Percentiles rank a stretch among this genome's conserved stretches.
Evolutionary conservation across 2,888 invertebrate genomes (phyloP).

Genomic region (Caenorhabditis imperialis): DNA sequence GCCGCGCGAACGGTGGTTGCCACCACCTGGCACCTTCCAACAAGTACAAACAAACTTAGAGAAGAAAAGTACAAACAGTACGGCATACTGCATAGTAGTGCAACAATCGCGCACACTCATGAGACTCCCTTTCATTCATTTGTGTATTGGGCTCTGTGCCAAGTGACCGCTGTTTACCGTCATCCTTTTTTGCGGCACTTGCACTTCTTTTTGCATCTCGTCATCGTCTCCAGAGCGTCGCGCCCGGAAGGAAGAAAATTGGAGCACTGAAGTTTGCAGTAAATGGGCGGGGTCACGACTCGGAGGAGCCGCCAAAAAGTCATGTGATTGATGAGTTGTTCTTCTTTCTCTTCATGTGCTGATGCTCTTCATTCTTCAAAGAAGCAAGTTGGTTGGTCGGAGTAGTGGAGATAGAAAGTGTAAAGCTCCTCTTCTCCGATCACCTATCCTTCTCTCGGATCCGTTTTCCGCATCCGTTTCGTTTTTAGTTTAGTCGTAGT

Average conservation of each 20-base stretch:
- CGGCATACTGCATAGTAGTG: conserved; percentile 37
- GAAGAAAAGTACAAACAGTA: conserved; percentile 44
- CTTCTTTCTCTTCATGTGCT: conserved; percentile 32
- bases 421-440: conserved; percentile 42
- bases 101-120: conserved; percentile 28
- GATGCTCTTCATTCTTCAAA: conserved; percentile 28
- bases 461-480: conserved; percentile 25
- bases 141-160: conserved; percentile 24
- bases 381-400: conserved; percentile 34
- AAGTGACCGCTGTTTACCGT: background rate
- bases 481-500: conserved; percentile 47
- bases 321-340: conserved; percentile 55
- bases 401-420: conserved; percentile 4
- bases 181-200: background rate
- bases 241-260: conserved; percentile 18
- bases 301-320: conserved; percentile 35
- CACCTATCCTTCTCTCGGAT: conserved; percentile 23
- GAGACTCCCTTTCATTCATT: no score
- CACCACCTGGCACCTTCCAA: conserved; percentile 55
- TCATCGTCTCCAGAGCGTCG: conserved; percentile 40
- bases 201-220: conserved; percentile 7
- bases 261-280: conserved; percentile 23
- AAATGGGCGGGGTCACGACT: conserved; percentile 18
- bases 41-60: conserved; percentile 50
- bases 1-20: conserved; percentile 47